phyloP scores from a whole-genome alignment of 2,113 vertebrate species.

The Psilopsiagon aymara region DNA sequence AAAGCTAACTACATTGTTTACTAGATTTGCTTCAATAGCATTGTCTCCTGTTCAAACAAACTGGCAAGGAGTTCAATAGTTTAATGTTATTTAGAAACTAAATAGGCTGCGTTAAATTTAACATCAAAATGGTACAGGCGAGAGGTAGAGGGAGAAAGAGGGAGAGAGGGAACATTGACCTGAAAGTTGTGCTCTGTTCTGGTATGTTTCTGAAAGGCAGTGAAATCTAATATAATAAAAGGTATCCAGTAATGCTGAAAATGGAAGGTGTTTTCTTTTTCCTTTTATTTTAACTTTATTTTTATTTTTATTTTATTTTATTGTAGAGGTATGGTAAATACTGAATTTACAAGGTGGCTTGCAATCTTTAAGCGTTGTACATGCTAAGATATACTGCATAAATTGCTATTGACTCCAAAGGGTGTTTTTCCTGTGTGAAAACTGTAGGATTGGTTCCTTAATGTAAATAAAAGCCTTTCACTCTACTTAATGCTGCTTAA shows the following conservation, averaged over 20 bases:
- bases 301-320: not conserved
- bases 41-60: slow-evolving; percentile 9
- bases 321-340: not conserved
- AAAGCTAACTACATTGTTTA: slow-evolving; percentile 46
- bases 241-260: not conserved
- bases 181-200: not conserved
- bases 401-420: not conserved
- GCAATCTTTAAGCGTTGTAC: not conserved
- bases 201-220: not conserved
- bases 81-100: slow-evolving; percentile 33
- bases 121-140: not conserved
- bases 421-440: not conserved
- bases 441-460: not conserved
- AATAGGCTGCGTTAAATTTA: not conserved
- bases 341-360: not conserved
- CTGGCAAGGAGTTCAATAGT: not conserved
- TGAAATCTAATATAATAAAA: not conserved
- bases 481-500: not conserved
- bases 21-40: slow-evolving; percentile 31
- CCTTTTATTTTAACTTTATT: not conserved
- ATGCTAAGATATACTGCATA: not conserved
- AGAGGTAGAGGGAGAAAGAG: not conserved
- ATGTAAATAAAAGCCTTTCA: slow-evolving; percentile 23
- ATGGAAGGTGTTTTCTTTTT: not conserved
- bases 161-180: not conserved